These are phyloP conservation scores for Phocides pigmalion DNA, from an alignment of 1,140 invertebrate genomes.

Conservation along the genomic window DNA sequence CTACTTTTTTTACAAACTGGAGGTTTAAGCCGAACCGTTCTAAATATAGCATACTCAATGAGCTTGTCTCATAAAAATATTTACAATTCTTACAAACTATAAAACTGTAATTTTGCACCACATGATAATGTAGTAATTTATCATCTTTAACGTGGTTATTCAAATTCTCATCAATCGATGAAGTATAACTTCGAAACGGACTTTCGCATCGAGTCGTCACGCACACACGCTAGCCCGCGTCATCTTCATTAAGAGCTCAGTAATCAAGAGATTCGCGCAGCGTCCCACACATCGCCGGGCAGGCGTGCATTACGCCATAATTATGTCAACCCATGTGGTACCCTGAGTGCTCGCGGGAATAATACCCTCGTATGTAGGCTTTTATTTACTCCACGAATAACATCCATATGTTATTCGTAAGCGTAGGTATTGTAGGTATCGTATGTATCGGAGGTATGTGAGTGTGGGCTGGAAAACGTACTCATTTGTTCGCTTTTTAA, in stretches of 20 bases:
- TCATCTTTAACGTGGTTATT: too few species aligned
- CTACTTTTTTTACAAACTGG: too few species aligned
- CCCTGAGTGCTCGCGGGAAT: slow-evolving; percentile 17
- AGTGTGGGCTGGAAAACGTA: slow-evolving; percentile 18
- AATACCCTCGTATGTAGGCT: slow-evolving; percentile 16
- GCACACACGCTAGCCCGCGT: not conserved
- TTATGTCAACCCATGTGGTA: slow-evolving; percentile 24
- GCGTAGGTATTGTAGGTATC: not conserved
- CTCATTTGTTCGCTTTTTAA: slow-evolving; percentile 1
- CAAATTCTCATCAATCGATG: too few species aligned
- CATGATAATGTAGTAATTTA: too few species aligned
- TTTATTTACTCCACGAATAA: slow-evolving; percentile 17
- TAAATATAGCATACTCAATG: too few species aligned
- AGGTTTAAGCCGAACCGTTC: too few species aligned
- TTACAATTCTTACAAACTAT: too few species aligned
- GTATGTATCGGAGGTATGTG: not conserved
- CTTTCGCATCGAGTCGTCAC: slow-evolving; percentile 2
- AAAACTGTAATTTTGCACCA: too few species aligned
- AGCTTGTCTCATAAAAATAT: too few species aligned
- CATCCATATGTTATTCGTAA: slow-evolving; percentile 5
- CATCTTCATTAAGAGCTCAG: slow-evolving; percentile 29
- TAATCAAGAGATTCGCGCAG: slow-evolving; percentile 20
- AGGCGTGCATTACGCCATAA: slow-evolving; percentile 25
- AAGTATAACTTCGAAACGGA: not conserved
- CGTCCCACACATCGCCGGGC: slow-evolving; percentile 22